A percentile compares a stretch with the other conserved stretches of the same genome.
Evolutionary conservation across 2,888 invertebrate genomes (phyloP).

Genomic region (Bhutanitis thaidina): DNA sequence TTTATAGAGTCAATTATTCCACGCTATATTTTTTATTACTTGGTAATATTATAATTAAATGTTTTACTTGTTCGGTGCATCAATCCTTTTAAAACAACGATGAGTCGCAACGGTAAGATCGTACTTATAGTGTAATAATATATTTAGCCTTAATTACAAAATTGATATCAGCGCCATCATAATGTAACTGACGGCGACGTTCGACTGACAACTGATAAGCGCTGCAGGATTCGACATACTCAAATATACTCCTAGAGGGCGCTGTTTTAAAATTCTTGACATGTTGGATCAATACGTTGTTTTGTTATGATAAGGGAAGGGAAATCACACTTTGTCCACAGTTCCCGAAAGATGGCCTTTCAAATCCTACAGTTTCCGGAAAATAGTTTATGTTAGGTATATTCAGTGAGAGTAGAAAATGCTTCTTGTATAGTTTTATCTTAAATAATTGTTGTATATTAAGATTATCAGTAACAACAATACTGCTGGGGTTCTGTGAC

Average conservation of each 20-base stretch:
- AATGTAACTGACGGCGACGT: neutral
- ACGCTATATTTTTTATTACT: neutral
- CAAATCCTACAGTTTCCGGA: too few species aligned
- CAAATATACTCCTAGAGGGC: conserved; percentile 38
- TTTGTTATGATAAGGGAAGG: too few species aligned
- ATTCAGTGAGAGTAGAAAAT: too few species aligned
- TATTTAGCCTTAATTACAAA: conserved; percentile 21
- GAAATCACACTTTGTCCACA: too few species aligned
- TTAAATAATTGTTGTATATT: too few species aligned
- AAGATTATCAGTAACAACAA: too few species aligned
- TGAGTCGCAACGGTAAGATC: conserved; percentile 66
- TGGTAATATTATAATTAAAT: neutral
- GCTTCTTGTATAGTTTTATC: too few species aligned
- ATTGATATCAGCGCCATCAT: conserved; percentile 6
- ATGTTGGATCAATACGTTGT: too few species aligned
- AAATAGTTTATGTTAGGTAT: too few species aligned
- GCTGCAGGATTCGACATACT: neutral
- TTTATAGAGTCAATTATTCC: neutral
- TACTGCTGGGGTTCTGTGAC: too few species aligned
- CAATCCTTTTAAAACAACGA: conserved; percentile 27
- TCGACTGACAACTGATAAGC: too few species aligned
- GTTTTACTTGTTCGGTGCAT: neutral
- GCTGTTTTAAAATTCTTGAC: conserved; percentile 20
- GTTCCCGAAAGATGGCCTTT: too few species aligned
- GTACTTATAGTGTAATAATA: conserved; percentile 22